These are phyloP conservation scores for Acrocephalus arundinaceus DNA, from an alignment of 2,113 vertebrate species.

Conservation along the genomic window DNA sequence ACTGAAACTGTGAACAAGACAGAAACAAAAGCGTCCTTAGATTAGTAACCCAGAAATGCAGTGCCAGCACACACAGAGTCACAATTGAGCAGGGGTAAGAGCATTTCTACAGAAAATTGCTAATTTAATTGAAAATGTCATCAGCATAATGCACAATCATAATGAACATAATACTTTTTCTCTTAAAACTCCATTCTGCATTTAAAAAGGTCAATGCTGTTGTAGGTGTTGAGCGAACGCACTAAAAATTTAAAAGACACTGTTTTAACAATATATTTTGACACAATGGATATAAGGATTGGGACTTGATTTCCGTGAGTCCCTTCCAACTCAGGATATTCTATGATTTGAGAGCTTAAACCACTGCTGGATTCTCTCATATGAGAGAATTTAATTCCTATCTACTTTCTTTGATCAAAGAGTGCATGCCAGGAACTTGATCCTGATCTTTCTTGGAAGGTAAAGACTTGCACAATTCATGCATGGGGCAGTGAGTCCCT, in stretches of 20 bases:
- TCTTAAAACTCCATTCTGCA: neutral
- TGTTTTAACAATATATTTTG: neutral
- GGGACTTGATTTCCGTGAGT: neutral
- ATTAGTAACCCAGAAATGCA: neutral
- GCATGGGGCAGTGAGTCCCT: neutral
- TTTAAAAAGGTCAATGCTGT: neutral
- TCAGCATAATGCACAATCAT: neutral
- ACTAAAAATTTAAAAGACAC: neutral
- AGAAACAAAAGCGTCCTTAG: neutral
- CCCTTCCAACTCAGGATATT: neutral
- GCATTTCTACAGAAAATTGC: neutral
- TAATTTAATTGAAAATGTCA: neutral
- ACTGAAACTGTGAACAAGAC: constrained; percentile 83
- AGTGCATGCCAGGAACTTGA: neutral
- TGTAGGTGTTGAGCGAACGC: neutral
- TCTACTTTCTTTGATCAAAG: neutral
- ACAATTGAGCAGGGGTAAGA: neutral
- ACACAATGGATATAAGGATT: neutral
- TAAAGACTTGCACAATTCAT: neutral
- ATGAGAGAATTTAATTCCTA: neutral
- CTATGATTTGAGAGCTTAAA: neutral
- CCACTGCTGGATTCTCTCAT: neutral
- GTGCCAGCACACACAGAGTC: neutral
- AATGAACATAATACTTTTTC: neutral
- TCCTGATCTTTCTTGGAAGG: neutral